A percentile compares a stretch with the other conserved stretches of the same genome.
Conservation (phyloP, 2,888 invertebrate species). For the Steromphala cineraria region DNA sequence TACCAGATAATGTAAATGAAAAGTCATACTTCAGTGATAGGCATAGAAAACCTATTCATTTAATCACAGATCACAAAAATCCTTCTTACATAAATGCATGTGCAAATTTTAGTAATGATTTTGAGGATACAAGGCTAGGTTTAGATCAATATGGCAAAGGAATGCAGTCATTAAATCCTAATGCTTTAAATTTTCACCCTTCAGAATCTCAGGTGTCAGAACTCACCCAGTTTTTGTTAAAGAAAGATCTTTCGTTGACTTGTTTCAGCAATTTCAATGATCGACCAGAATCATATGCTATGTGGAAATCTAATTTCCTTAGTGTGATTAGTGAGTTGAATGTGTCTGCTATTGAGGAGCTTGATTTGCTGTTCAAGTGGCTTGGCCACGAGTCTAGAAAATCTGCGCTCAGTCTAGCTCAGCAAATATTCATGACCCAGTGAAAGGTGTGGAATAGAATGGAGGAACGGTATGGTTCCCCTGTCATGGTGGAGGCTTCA, state of each 20-base stretch:
- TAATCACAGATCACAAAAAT: no score
- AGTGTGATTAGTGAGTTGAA: constrained; percentile 21
- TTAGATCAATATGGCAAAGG: no score
- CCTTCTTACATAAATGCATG: no score
- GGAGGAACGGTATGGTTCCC: constrained; percentile 29
- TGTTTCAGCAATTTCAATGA: constrained; percentile 16
- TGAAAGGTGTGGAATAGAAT: constrained; percentile 28
- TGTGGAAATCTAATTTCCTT: constrained; percentile 22
- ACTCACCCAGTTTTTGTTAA: constrained; percentile 1
- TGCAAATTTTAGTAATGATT: no score
- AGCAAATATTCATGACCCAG: constrained; percentile 23
- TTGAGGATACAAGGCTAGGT: no score
- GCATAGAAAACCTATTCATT: no score
- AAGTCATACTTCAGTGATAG: no score
- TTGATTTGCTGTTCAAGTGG: constrained; percentile 29
- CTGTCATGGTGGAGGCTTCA: constrained; percentile 27
- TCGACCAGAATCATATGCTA: constrained; percentile 12
- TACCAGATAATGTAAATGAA: no score
- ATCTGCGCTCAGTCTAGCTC: constrained; percentile 16
- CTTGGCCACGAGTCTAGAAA: constrained; percentile 27
- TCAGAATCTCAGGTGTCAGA: not conserved
- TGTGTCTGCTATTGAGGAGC: constrained; percentile 19
- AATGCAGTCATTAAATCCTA: not conserved
- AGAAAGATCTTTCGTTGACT: constrained; percentile 14
- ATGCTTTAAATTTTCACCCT: not conserved